Percentiles rank a stretch among this genome's conserved stretches.
Evolutionary conservation across 2,113 vertebrate species (phyloP).

Genomic region (Centropus bengalensis): DNA sequence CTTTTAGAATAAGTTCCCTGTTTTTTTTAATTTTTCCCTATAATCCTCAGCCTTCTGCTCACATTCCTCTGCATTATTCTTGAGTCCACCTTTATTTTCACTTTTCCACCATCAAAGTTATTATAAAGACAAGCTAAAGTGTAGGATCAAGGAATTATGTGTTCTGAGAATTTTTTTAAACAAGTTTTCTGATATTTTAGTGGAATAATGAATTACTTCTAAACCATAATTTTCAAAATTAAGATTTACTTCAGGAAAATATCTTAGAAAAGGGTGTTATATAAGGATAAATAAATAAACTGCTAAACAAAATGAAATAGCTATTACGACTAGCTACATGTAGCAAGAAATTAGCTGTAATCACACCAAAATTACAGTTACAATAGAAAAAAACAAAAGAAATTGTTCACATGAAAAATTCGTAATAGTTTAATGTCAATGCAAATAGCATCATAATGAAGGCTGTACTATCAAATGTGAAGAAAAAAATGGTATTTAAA

Average conservation of each 20-base stretch:
- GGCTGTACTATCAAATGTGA: background rate
- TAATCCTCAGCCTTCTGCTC: background rate
- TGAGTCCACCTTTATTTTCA: background rate
- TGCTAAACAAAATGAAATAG: background rate
- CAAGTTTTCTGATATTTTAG: background rate
- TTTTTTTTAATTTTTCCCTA: background rate
- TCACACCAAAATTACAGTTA: background rate
- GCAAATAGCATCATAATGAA: background rate
- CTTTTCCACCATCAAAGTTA: background rate
- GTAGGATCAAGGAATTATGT: background rate
- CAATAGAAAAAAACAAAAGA: background rate
- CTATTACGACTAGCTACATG: background rate
- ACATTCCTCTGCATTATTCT: background rate
- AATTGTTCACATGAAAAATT: background rate
- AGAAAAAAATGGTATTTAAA: background rate
- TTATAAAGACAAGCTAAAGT: background rate
- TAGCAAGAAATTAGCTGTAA: background rate
- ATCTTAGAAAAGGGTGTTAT: background rate
- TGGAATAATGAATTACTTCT: background rate
- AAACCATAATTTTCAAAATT: background rate
- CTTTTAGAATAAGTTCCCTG: background rate
- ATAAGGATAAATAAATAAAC: background rate
- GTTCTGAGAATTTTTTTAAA: background rate
- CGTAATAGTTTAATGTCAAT: background rate
- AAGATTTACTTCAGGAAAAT: background rate